These are phyloP conservation scores for Pissodes strobi DNA, from an alignment of 1,140 invertebrate genomes.

Conservation along the genomic window DNA sequence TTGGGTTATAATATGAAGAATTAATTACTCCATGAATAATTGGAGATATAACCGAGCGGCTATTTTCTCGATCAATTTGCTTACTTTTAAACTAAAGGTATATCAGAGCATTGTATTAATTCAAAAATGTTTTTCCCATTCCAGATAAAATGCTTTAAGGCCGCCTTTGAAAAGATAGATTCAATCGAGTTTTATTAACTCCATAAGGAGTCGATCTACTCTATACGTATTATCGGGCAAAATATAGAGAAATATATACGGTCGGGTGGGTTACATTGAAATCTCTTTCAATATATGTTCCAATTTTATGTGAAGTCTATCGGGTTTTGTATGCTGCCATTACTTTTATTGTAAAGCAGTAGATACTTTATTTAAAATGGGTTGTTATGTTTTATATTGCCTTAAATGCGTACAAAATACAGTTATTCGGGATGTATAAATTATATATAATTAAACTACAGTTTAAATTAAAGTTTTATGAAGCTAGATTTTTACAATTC, in stretches of 20 bases:
- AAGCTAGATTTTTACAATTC: neutral
- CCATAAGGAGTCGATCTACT: slow-evolving; percentile 10
- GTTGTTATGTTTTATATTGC: neutral
- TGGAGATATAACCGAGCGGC: too few species aligned
- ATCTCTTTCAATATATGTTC: slow-evolving; percentile 15
- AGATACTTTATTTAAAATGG: too few species aligned
- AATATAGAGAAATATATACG: slow-evolving; percentile 12
- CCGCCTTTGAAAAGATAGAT: neutral
- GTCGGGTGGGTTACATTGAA: slow-evolving; percentile 15
- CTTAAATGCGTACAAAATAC: neutral
- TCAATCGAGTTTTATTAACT: slow-evolving; percentile 22
- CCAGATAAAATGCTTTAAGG: neutral
- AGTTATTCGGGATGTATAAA: neutral
- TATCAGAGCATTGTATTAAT: too few species aligned
- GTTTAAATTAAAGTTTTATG: neutral
- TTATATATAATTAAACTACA: neutral
- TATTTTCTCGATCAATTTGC: too few species aligned
- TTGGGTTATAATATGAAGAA: too few species aligned
- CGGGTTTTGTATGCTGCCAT: too few species aligned
- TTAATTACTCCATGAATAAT: too few species aligned
- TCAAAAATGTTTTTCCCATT: neutral
- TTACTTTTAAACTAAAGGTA: too few species aligned
- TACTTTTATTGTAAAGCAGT: too few species aligned
- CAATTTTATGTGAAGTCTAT: neutral
- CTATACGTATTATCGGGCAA: slow-evolving; percentile 6